Percentiles rank a stretch among this genome's conserved stretches.
Evolutionary conservation across 2,888 invertebrate species (phyloP).

Genomic region (Nemotelus pantherinus): DNA sequence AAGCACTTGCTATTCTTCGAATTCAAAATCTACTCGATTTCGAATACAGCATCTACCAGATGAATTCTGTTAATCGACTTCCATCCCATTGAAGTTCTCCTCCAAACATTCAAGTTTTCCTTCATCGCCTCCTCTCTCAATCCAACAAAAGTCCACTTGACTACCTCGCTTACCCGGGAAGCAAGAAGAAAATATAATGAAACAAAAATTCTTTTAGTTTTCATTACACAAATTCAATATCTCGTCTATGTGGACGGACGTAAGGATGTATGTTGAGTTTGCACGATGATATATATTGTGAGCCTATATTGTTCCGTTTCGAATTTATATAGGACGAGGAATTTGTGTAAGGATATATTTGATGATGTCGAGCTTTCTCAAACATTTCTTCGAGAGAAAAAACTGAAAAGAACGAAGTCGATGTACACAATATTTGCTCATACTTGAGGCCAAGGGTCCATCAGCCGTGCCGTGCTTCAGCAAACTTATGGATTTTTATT

Average conservation of each 20-base stretch:
- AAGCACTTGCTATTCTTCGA: background rate
- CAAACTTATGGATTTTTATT: slow-evolving; percentile 32
- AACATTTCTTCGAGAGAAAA: background rate
- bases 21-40: background rate
- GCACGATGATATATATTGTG: slow-evolving; percentile 28
- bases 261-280: slow-evolving; percentile 10
- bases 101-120: background rate
- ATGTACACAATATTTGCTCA: background rate
- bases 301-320: slow-evolving; percentile 17
- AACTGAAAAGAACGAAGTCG: background rate
- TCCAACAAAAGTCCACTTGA: slow-evolving; percentile 12
- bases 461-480: background rate
- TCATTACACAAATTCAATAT: slow-evolving; percentile 51
- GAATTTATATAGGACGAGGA: slow-evolving; percentile 36
- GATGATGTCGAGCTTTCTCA: slow-evolving; percentile 30
- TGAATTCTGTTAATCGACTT: slow-evolving; percentile 10
- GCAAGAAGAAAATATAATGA: slow-evolving; percentile 48
- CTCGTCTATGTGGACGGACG: slow-evolving; percentile 37
- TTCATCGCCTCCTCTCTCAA: background rate
- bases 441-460: slow-evolving; percentile 2
- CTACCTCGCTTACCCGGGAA: slow-evolving; percentile 8
- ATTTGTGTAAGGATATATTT: slow-evolving; percentile 38
- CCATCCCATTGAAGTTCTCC: background rate
- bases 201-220: slow-evolving; percentile 50
- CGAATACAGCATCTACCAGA: background rate